A percentile compares a stretch with the other conserved stretches of the same genome.
Evolutionary conservation across 2,113 vertebrate genomes (phyloP).

Genomic region (Bufo gargarizans): DNA sequence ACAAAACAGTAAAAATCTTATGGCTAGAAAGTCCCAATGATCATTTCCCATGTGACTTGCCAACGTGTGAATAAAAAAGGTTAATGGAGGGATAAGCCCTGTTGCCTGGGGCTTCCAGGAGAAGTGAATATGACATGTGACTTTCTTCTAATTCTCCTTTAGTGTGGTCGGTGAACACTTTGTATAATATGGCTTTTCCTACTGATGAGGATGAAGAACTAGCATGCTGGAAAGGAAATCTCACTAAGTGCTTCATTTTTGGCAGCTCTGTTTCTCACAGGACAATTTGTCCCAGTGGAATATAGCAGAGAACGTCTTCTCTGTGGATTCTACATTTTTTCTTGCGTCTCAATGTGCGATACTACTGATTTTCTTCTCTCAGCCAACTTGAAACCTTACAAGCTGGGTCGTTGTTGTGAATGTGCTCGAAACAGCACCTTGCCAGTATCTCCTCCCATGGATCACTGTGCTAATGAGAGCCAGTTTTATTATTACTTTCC

Average conservation of each 20-base stretch:
- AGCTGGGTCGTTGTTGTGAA: conserved; percentile 20
- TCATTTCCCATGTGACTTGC: conserved; percentile 13
- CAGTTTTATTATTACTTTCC: conserved; percentile 56
- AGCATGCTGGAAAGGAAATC: not conserved
- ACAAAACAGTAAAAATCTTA: not conserved
- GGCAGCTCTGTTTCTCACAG: not conserved
- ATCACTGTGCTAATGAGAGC: conserved; percentile 39
- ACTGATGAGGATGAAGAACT: not conserved
- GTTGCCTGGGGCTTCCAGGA: not conserved
- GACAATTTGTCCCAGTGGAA: conserved; percentile 2
- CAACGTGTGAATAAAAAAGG: conserved; percentile 18
- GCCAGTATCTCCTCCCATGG: conserved; percentile 31
- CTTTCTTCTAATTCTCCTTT: not conserved
- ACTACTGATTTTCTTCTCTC: not conserved
- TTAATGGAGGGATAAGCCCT: not conserved
- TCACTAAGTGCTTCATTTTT: not conserved
- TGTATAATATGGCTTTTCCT: conserved; percentile 3
- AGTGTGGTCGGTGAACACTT: not conserved
- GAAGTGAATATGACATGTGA: not conserved
- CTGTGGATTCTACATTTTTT: not conserved
- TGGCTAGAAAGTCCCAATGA: not conserved
- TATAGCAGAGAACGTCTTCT: not conserved
- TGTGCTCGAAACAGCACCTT: conserved; percentile 36
- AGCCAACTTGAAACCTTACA: conserved; percentile 26
- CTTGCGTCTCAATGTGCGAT: not conserved